Evolutionary conservation across 2,113 vertebrate genomes (phyloP), one percentile per base, ranked within the genome.

Genomic region (Numida meleagris): DNA sequence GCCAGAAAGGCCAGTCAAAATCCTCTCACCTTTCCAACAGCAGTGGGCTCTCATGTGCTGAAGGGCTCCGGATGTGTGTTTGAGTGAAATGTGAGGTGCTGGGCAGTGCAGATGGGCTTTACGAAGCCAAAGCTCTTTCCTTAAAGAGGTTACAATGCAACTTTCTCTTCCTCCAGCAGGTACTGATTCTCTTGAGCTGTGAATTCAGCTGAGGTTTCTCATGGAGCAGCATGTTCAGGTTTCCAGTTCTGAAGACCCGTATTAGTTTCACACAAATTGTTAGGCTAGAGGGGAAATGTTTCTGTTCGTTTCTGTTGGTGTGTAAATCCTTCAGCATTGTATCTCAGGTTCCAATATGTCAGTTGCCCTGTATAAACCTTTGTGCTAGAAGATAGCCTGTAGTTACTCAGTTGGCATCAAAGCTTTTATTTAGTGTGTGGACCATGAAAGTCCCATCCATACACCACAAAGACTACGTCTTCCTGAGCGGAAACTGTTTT

Each of bases 291-390:
- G 50, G 63, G 45, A 92, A 89, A 58, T 1, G 1, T 27, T 48
- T 65, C 62, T 61, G 4, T 80, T 83, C 13, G 29, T 17, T 79
- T 66, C n/a, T 10, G 76, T 53, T 72, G 38, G 48, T 7, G 2
- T 3, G 0, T 70, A 43, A 80, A 65, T 65, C 78, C 81, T 90
- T 71, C 40, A 66, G 31, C 55, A 43, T 20, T 61, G n/a, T 59
- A 66, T 82, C 61, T 88, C 68, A 81, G 75, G 23, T 38, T 45
- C 59, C 50, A 80, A 88, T 2, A 0, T 76, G 94, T 96, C 81
- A 87, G 9, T 89, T 88, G 43, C 20, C 31, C 66, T 88, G 86
- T 83, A 33, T 40, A 74, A 96, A 67, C 40, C 82, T 93, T 90
- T 34, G 21, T 83, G 82, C 81, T 67, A 68, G 63, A 59, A 27